Evolutionary conservation across 2,888 invertebrate genomes (phyloP), one percentile per base, ranked within the genome.

Genomic region (Sisyra nigra): DNA sequence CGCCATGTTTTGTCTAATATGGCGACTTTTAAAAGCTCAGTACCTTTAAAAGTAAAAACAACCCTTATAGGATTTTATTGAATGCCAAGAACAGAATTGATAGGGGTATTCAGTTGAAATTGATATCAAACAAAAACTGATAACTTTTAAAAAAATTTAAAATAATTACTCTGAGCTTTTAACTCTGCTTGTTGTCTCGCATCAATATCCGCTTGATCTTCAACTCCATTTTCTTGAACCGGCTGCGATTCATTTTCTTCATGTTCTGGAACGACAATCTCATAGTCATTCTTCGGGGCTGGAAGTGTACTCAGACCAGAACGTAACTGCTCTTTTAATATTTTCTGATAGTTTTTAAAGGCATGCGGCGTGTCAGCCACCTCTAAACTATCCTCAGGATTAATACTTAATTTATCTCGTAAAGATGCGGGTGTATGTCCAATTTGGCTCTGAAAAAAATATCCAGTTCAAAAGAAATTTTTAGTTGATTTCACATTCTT

Each of bases 281-380:
- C 97, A 61, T 93, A 99, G 65, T 99, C 97, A 59, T 99, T 97
- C 52, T 85, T 83, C 0, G 98, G 97, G 2, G 76, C 63, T 2
- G 98, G 98, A 45, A 99, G 66, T 1, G 79, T 67, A 17, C 80
- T 78, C 18, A 97, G 66, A 1, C 87, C 85, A 48, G 75, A 73
- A 35, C 81, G 76, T 15, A 94, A 69, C 43, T 83, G 76, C 42
- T 80, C 76, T 56, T 81, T 83, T 29, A 72, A 49, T 59, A 74
- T 79, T 56, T 78, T 79, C 49, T 84, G 81, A 51, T 74, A 69
- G 51, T 73, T 75, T 52, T 73, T 71, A 39, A 71, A 71, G 40
- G 76, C 58, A 9, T 74, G 70, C 1, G 85, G 84, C 0, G 85
- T 84, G 50, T 79, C 79, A 0, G 76, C 76, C 1, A 73, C 72